phyloP scores from a whole-genome alignment of 2,113 vertebrate species.

The Rhynchopsitta pachyrhyncha region DNA sequence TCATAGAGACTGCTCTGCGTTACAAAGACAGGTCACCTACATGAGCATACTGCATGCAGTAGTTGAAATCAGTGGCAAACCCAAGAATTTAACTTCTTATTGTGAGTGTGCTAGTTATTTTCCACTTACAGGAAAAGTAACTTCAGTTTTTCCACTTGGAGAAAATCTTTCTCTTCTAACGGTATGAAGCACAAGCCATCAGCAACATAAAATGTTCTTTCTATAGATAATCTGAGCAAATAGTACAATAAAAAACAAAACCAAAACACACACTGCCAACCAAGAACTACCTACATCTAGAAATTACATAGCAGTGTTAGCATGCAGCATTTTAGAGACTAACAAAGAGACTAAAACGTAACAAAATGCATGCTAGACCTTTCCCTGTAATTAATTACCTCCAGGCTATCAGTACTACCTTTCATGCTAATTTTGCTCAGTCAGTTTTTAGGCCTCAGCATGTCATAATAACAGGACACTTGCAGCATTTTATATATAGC shows the following conservation, averaged over 20 bases:
- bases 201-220: background rate
- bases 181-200: background rate
- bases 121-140: background rate
- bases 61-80: background rate
- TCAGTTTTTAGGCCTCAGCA: background rate
- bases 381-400: background rate
- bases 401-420: background rate
- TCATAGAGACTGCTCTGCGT: background rate
- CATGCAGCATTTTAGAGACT: background rate
- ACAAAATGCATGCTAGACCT: background rate
- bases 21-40: fast-evolving
- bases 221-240: background rate
- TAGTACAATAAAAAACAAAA: background rate
- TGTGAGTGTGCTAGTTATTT: background rate
- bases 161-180: background rate
- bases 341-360: background rate
- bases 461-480: background rate
- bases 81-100: background rate
- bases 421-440: background rate
- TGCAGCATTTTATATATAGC: background rate
- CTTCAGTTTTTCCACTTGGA: background rate
- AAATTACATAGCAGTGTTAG: background rate
- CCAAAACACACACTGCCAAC: background rate
- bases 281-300: background rate
- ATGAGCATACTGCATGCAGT: background rate